Percentiles rank a stretch among this genome's conserved stretches.
These are phyloP conservation scores for Pseudonaja textilis DNA, from an alignment of 2,113 vertebrate species.

Conservation along the genomic window DNA sequence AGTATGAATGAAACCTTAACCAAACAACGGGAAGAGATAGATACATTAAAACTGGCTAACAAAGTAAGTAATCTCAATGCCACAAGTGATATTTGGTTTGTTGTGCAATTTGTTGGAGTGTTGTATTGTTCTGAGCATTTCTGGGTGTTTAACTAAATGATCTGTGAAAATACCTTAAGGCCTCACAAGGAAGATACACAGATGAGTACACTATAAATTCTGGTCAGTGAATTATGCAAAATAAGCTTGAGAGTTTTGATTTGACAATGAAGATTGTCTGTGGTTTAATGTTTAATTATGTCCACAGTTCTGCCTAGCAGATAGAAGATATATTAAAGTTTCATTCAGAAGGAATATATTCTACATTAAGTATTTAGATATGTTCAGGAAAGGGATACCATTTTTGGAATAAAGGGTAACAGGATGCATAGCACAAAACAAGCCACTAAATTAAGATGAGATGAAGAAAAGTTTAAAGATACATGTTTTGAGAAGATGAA, in stretches of 20 bases:
- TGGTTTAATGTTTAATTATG: background rate
- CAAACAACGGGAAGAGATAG: conserved; percentile 95
- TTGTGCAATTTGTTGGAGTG: background rate
- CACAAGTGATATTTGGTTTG: background rate
- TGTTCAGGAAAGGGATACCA: background rate
- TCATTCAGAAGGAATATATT: background rate
- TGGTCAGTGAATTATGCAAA: background rate
- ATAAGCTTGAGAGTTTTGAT: background rate
- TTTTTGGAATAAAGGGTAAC: background rate
- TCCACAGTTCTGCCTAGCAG: background rate
- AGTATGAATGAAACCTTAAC: conserved; percentile 97
- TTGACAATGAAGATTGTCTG: background rate
- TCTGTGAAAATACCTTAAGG: background rate
- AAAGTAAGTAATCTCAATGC: conserved; percentile 74
- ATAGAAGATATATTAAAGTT: background rate
- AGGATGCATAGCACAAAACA: background rate
- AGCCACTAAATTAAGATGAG: background rate
- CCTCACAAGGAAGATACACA: background rate
- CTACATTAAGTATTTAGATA: background rate
- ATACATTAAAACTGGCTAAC: conserved; percentile 86
- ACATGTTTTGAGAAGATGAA: background rate
- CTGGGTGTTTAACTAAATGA: background rate
- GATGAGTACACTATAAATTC: background rate
- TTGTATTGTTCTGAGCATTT: background rate
- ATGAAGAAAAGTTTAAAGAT: background rate